These are phyloP conservation scores for Oreochromis tanganicae DNA, from an alignment of 2,113 vertebrate genomes.

Conservation along the genomic window DNA sequence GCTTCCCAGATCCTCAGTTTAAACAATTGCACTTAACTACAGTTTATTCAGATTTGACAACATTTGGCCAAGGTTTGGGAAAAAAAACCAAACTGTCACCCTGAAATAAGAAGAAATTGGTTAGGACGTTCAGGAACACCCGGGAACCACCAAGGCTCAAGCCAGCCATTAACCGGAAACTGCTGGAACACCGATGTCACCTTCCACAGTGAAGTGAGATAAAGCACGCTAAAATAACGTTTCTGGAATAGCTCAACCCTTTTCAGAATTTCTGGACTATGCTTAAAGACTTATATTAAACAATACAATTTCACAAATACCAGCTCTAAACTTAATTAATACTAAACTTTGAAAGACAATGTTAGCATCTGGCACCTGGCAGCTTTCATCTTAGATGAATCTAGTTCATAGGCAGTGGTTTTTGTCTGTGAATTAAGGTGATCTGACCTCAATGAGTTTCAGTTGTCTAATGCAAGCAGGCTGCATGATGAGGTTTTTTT, in stretches of 20 bases:
- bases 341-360: background rate
- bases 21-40: background rate
- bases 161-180: rapidly evolving
- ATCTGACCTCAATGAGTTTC: background rate
- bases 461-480: background rate
- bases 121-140: background rate
- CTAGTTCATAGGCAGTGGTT: background rate
- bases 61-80: background rate
- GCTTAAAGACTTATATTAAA: background rate
- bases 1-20: background rate
- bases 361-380: background rate
- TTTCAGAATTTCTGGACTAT: background rate
- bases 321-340: background rate
- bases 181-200: background rate
- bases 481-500: background rate
- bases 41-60: background rate
- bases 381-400: background rate
- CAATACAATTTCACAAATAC: background rate
- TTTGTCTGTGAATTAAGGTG: background rate
- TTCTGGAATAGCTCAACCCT: background rate
- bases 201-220: background rate
- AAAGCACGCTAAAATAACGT: background rate
- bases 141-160: background rate
- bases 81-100: background rate
- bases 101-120: background rate